Percentiles rank a stretch among this genome's conserved stretches.
These are phyloP conservation scores for Agriopis aurantiaria DNA, from an alignment of 2,888 invertebrate species.

Conservation along the genomic window DNA sequence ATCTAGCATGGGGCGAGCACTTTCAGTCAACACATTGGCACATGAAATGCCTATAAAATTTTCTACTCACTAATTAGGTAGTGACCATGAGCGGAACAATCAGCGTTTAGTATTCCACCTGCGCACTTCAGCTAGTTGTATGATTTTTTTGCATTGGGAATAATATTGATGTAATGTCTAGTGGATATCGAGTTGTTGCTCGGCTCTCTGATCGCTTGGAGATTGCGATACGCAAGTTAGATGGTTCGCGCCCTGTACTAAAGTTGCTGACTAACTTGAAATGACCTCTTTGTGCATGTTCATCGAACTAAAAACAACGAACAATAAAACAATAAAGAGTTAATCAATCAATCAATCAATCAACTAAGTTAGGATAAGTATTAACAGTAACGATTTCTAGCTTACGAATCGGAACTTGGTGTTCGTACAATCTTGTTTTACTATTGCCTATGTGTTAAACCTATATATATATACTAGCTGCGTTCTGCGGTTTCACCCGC, in stretches of 20 bases:
- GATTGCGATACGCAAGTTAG: constrained; percentile 53
- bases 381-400: neutral
- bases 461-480: too few relatives aligned
- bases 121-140: neutral
- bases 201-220: constrained; percentile 52
- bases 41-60: neutral
- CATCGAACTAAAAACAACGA: too few relatives aligned
- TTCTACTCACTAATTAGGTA: neutral
- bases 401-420: neutral
- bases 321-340: too few relatives aligned
- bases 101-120: neutral
- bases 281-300: constrained; percentile 35
- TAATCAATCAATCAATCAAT: too few relatives aligned
- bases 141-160: neutral
- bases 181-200: constrained; percentile 44
- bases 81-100: neutral
- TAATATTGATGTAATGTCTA: neutral
- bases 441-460: neutral
- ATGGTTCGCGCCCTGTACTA: constrained; percentile 36
- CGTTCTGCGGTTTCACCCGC: too few relatives aligned
- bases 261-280: constrained; percentile 46
- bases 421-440: neutral
- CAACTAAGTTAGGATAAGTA: constrained; percentile 16
- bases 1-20: neutral
- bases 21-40: neutral